Evolutionary conservation across 2,888 invertebrate genomes (phyloP), one percentile per base, ranked within the genome.

Genomic region (Tenodera sinensis): DNA sequence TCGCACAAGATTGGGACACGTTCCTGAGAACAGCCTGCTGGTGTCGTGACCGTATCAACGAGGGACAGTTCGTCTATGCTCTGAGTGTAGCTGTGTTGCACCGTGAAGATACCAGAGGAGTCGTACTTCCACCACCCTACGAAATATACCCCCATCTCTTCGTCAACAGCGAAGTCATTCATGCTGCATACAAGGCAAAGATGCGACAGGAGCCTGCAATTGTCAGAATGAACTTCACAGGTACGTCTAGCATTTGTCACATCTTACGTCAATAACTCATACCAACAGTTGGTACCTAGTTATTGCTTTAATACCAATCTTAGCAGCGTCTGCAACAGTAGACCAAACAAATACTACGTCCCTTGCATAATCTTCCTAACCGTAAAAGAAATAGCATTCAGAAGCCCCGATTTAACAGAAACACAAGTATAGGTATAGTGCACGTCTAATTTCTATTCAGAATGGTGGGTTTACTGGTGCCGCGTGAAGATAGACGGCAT

Each of bases 1-100:
- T 95, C 89, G 96, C 97, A 91, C 96, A 96, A 92, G 95, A 96
- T 92, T 97, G 95, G 92, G 94, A 95, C 34, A 96, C 96, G 82
- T 96, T 97, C 94, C 94, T 89, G 89, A 94, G 93, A 90, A 94
- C 94, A 14, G 94, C 95, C 14, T 93, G 93, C 92, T 95, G 94
- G 94, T 94, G 94, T 93, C 94, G 95, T 88, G 92, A 94, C 34
- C 92, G 94, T 92, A 91, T 94, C 89, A 95, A 95, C 92, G 95
- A 95, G 92, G 94, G 95, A 90, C 94, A 95, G 94, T 95, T 95
- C 91, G 94, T 94, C 15, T 95, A 95, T 91, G 95, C 94, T 88
- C 93, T 95, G 28, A 94, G 94, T 90, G 93, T 94, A 9, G 94
- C 95, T 82, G 93, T 94, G 91, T 93, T 94, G 91, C 95, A 95